Conservation (phyloP, 2,888 invertebrate genomes). For the Pollenia amentaria region DNA sequence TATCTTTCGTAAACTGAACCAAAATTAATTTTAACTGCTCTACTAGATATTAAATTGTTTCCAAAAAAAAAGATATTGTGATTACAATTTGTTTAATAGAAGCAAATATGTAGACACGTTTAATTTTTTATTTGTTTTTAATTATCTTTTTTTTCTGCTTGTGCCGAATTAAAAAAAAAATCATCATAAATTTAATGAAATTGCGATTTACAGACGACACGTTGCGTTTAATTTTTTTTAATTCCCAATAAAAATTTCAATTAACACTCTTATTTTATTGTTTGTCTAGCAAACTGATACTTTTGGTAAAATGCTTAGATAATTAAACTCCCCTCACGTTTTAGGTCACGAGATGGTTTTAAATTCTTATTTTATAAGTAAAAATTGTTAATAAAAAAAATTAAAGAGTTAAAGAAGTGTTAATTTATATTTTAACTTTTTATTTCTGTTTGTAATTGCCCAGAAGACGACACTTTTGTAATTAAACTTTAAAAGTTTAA, state of each 20-base stretch:
- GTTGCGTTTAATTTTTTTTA: neutral
- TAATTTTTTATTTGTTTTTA: neutral
- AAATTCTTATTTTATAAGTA: no score
- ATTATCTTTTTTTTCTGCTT: neutral
- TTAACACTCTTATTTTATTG: slow-evolving; percentile 8
- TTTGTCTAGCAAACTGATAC: neutral
- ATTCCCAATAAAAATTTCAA: neutral
- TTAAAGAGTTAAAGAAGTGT: no score
- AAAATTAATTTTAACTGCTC: slow-evolving; percentile 9
- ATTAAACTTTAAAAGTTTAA: no score
- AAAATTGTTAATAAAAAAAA: no score
- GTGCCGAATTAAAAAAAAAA: neutral
- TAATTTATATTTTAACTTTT: no score
- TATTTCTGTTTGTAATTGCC: no score
- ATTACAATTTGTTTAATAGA: slow-evolving; percentile 1
- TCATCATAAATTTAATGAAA: neutral
- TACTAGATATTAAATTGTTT: slow-evolving; percentile 5
- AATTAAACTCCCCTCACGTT: no score
- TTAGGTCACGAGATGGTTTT: no score
- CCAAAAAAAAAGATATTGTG: neutral
- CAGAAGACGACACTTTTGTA: no score
- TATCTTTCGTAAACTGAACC: slow-evolving; percentile 29
- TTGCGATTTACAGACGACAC: neutral
- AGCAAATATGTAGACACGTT: slow-evolving; percentile 9
- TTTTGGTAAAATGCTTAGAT: no score